Base-by-base conservation (phyloP, 2,113 vertebrate species). In the Oncorhynchus tshawytscha region DNA sequence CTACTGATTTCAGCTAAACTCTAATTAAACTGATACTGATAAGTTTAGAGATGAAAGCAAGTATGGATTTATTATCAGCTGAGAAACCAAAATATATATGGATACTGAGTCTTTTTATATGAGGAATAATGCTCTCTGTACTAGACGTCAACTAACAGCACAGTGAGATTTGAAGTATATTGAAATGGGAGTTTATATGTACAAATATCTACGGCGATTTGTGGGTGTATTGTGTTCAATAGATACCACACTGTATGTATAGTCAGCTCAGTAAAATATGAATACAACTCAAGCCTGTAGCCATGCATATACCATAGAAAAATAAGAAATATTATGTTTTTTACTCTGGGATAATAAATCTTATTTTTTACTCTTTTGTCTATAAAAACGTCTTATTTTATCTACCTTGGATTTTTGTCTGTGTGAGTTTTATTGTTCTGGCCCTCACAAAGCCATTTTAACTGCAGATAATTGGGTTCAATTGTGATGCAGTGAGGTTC, bases 401-500 rank as follows among this genome's bases (percentile, higher is more conserved):
- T 27, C 73, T 59, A 0, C 9, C 80, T 54, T 79, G 24, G 70
- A 66, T 86, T 86, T 87, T 80, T 73, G 71, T 82, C 78, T 75
- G 82, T 83, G 76, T 81, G 27, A 31, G n/a, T 48, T 62, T 25
- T 25, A 59, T 78, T 80, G 74, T 81, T 85, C 81, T 78, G 77
- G 82, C 80, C 84, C 82, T 85, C 83, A 76, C 86, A 73, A 81
- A 88, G 76, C 80, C 83, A 78, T 89, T 90, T 87, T 83, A 90
- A 85, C 85, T 79, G 78, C 59, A 83, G 81, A 90, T 93, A 92
- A 93, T 91, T 91, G 87, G 87, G 85, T 85, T 86, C 89, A 88
- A 87, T 84, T 75, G 70, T 79, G 81, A 90, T 87, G 85, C 87
- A 85, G 86, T 76, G 84, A 76, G 79, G 82, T 91, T 90, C 81